These are phyloP conservation scores for Antrozous pallidus DNA, from an alignment of 2,797 vertebrate genomes.

Conservation along the genomic window DNA sequence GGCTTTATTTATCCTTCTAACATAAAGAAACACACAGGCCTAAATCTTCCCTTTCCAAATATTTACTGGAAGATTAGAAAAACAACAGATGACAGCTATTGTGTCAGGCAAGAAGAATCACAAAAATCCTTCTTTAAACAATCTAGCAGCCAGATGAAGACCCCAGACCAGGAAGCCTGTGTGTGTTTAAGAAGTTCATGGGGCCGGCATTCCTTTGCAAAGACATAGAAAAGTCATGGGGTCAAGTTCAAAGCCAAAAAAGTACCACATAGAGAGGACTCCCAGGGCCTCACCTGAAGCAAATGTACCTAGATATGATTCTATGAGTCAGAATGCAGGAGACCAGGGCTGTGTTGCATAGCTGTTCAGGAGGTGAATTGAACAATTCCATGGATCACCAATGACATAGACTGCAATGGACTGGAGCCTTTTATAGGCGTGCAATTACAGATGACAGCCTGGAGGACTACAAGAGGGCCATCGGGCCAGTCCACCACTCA, in stretches of 20 bases:
- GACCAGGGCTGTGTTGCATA: background rate
- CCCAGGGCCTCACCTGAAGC: background rate
- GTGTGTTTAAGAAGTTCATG: slow-evolving; percentile 22
- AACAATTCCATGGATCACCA: background rate
- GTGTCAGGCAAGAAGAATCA: slow-evolving; percentile 61
- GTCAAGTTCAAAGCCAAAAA: background rate
- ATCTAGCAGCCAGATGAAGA: slow-evolving; percentile 39
- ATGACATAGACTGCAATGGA: background rate
- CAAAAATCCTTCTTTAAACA: slow-evolving; percentile 71
- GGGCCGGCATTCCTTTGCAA: background rate
- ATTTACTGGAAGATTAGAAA: slow-evolving; percentile 62
- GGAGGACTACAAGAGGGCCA: background rate
- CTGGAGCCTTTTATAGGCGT: background rate
- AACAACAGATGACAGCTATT: slow-evolving; percentile 61
- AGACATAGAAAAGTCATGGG: background rate
- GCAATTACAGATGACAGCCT: background rate
- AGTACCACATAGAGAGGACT: background rate
- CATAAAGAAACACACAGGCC: background rate
- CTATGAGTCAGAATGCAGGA: background rate
- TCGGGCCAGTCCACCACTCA: background rate
- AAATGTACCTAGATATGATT: background rate
- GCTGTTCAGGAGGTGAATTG: background rate
- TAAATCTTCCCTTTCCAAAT: slow-evolving; percentile 53
- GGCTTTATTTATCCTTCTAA: slow-evolving; percentile 55
- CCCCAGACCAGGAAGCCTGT: background rate